These are phyloP conservation scores for Onchidella celtica DNA, from an alignment of 2,888 invertebrate species.

Conservation along the genomic window DNA sequence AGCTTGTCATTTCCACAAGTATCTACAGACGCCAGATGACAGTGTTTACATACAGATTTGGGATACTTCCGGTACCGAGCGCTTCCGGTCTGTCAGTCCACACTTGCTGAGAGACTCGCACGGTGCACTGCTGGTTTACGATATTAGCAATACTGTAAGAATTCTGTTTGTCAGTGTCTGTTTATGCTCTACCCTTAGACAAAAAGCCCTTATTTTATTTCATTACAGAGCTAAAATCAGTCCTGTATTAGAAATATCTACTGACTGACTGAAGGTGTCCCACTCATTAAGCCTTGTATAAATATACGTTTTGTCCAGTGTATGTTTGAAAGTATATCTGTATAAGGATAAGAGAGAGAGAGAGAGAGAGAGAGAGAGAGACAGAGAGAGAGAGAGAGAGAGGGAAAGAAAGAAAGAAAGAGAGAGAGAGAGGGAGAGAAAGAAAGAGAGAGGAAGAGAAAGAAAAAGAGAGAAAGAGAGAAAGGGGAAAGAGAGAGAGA, in stretches of 20 bases:
- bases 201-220: too few species aligned
- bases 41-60: slow-evolving; percentile 35
- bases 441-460: background rate
- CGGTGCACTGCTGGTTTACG: slow-evolving; percentile 33
- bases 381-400: background rate
- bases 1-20: slow-evolving; percentile 42
- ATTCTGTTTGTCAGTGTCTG: slow-evolving; percentile 13
- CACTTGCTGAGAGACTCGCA: slow-evolving; percentile 22
- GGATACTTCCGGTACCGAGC: slow-evolving; percentile 37
- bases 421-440: background rate
- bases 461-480: background rate
- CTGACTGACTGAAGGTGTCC: too few species aligned
- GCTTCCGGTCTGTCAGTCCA: slow-evolving; percentile 34
- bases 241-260: too few species aligned
- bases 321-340: background rate
- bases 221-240: too few species aligned
- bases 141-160: slow-evolving; percentile 20
- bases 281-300: too few species aligned
- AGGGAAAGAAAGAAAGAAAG: background rate
- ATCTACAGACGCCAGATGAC: slow-evolving; percentile 34
- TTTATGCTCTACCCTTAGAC: background rate
- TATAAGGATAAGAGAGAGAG: background rate
- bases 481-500: background rate
- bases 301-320: background rate
- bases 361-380: background rate